Base-by-base conservation (phyloP, 2,888 invertebrate genomes). In the Temnothorax rugatulus region DNA sequence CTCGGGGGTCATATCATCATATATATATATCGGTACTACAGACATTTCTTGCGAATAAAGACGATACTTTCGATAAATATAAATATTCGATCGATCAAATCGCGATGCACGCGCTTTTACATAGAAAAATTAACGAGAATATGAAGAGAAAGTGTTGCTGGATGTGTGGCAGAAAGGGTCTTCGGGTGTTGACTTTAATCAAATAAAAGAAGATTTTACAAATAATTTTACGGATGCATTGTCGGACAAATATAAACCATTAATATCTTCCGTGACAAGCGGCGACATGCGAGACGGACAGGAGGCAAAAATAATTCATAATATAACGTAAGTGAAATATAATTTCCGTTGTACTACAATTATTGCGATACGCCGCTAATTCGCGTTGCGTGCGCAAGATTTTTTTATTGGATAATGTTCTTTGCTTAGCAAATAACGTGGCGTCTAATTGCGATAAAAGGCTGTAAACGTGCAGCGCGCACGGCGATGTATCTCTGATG, bases 291-390 rank as follows among this genome's bases (percentile, higher is more conserved):
- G 52, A 68, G n/a, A 11, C 77, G 25, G 64, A 64, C 68, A 57
- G n/a, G n/a, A 41, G 71, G 71, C 44, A 59, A 44, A 69, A 81
- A 47, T 59, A 73, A 71, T 59, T 81, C 25, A 61, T 47, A 44
- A 79, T 44, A 59, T 59, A 71, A 59, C 8, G 47, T 79, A 71
- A 77, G 54, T 71, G 59, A 71, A 71, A 81, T 73, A 34, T 59
- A 64, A 73, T 81, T 71, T 73, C 79, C 69, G 69, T 47, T 59
- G 57, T 79, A 38, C 82, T 75, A 85, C 85, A 83, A 89, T 88
- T 87, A 88, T 89, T 90, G 81, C 85, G 85, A 87, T 87, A 90
- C 69, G 73, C 86, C 84, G 83, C 84, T 89, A 89, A 89, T 89
- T 90, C 84, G 89, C 79, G 59, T 85, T 85, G 64, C 85, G 85